Evolutionary conservation across 2,797 vertebrate species (phyloP).

Genomic region (Limnodromus scolopaceus): DNA sequence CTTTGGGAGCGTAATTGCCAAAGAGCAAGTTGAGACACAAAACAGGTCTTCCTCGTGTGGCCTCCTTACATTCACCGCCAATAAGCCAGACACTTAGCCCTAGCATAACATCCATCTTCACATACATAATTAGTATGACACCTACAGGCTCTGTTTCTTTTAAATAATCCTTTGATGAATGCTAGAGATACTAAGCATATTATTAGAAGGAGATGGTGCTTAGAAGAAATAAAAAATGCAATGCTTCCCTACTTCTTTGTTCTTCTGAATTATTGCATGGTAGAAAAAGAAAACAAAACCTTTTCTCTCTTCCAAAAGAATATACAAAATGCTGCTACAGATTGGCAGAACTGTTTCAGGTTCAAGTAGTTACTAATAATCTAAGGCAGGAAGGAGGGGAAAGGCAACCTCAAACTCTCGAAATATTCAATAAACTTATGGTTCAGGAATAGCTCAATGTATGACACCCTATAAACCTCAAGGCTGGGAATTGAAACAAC

Average conservation of each 20-base stretch:
- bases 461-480: constrained; percentile 31
- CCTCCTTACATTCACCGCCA: constrained; percentile 17
- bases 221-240: constrained; percentile 23
- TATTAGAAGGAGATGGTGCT: constrained; percentile 48
- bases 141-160: constrained; percentile 65
- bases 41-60: neutral
- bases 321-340: neutral
- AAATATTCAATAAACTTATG: constrained; percentile 25
- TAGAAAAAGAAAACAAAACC: neutral
- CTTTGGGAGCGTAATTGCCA: neutral
- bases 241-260: constrained; percentile 25
- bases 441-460: neutral
- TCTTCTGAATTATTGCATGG: constrained; percentile 18
- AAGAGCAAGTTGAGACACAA: neutral
- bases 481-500: constrained; percentile 21
- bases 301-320: neutral
- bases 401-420: neutral
- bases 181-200: constrained; percentile 47
- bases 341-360: neutral
- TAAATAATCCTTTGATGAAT: constrained; percentile 69
- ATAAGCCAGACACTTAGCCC: constrained; percentile 32
- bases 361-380: neutral
- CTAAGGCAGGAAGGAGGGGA: neutral
- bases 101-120: constrained; percentile 47
- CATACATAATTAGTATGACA: constrained; percentile 63